Conservation (phyloP, 35 echinoderm and acorn worm species). For the Hemicentrotus pulcherrimus region DNA sequence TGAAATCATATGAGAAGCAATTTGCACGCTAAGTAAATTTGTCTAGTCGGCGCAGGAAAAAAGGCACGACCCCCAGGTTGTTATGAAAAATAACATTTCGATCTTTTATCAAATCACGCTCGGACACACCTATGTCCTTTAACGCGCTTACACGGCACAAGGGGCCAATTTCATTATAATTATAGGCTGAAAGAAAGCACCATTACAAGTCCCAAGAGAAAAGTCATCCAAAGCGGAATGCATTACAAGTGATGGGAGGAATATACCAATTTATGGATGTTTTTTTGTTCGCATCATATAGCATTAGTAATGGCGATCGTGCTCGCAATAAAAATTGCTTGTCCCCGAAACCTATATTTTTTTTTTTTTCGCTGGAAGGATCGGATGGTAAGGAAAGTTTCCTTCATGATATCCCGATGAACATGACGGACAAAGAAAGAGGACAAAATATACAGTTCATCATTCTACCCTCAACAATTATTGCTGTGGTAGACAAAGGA, state of each 20-base stretch:
- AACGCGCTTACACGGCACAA: background rate
- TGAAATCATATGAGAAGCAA: background rate
- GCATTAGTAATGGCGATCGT: too few relatives aligned
- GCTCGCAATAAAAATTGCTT: background rate
- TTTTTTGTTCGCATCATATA: background rate
- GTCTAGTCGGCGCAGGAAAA: background rate
- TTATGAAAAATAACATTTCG: constrained; percentile 20
- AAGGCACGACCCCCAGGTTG: background rate
- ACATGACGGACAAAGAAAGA: too few relatives aligned
- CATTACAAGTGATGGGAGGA: background rate
- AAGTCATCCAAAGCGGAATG: background rate
- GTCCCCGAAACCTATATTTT: background rate
- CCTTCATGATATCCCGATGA: too few relatives aligned
- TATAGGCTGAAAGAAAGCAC: background rate
- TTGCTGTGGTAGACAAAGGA: too few relatives aligned
- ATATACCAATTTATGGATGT: background rate
- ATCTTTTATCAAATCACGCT: constrained; percentile 4
- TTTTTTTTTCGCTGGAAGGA: too few relatives aligned
- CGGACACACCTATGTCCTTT: constrained; percentile 9
- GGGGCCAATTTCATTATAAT: background rate
- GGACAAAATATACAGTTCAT: too few relatives aligned
- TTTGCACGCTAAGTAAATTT: constrained; percentile 13
- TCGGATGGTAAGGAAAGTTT: too few relatives aligned
- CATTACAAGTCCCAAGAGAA: background rate
- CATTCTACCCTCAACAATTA: too few relatives aligned